Base-by-base conservation (phyloP, 2,888 invertebrate genomes). In the Pyrocoelia pectoralis region DNA sequence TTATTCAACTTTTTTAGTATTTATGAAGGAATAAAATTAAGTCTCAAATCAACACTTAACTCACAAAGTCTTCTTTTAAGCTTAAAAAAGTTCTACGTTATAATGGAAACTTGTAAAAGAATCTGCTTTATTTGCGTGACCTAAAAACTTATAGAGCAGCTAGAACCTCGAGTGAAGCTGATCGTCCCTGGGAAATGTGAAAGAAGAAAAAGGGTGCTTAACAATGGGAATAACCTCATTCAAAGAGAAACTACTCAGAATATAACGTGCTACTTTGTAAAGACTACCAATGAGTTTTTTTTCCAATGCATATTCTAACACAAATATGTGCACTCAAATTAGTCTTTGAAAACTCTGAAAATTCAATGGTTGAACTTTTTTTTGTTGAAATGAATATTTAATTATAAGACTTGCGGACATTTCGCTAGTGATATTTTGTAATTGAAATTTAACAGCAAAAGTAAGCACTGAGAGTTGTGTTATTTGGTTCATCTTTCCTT, bases 11-110 rank as follows among this genome's bases (percentile, higher is more conserved):
- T 33, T 33, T 33, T 33, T 33, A 33, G 33, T 33, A 33, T 33
- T 33, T 33, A 33, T 33, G 33, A 33, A 33, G 33, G 33, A 33
- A 33, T 33, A 33, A 33, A 33, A 33, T 33, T 33, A 33, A 33
- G n/a, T 33, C 33, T 8, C 33, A 33, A 33, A 33, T 33, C 33
- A 33, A 33, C 33, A 33, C 33, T 33, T 33, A 2, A n/a, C 33
- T 33, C 33, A n/a, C 33, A 33, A 24, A 24, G 33, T 33, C 33
- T n/a, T 33, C 33, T 33, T 33, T 33, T 33, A 33, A 33, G 24
- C 24, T 24, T 24, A 24, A 24, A 24, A 24, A 24, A 5, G 24
- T 24, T 24, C 24, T 24, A 24, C n/a, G 33, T 33, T 33, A 33
- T 33, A 33, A 33, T 33, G 33, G 33, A 33, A 33, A 33, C 10